Percentiles rank a stretch among this genome's conserved stretches.
Evolutionary conservation across 2,888 invertebrate species (phyloP).

Genomic region (Beris chalybata): DNA sequence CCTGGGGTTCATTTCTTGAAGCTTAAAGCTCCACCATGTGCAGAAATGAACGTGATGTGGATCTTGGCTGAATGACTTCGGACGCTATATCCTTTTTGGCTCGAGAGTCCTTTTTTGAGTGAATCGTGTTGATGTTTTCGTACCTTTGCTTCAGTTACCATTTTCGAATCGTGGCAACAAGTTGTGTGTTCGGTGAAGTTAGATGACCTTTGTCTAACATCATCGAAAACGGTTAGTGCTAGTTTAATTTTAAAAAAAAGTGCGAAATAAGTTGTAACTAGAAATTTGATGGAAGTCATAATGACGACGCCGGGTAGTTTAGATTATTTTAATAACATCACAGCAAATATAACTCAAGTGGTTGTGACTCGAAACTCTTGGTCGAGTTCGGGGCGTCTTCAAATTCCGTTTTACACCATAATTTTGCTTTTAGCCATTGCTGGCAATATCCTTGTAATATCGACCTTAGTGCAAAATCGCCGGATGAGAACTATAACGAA

Average conservation of each 20-base stretch:
- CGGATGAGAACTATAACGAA: conserved; percentile 80
- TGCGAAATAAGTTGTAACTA: background rate
- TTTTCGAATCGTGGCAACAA: conserved; percentile 8
- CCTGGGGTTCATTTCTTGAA: too few species aligned
- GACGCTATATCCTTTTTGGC: background rate
- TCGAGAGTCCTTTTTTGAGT: background rate
- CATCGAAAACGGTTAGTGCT: conserved; percentile 5
- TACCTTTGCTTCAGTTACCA: conserved; percentile 7
- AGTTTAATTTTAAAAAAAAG: conserved; percentile 1
- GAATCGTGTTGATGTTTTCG: too few species aligned
- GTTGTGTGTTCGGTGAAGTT: conserved; percentile 5
- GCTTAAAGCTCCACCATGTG: background rate
- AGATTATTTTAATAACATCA: conserved; percentile 3
- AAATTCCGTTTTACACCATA: conserved; percentile 66
- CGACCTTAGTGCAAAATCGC: conserved; percentile 73
- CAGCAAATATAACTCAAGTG: conserved; percentile 8
- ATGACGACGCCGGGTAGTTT: conserved; percentile 14
- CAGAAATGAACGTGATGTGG: background rate
- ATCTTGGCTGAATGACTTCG: background rate
- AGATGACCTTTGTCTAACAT: background rate
- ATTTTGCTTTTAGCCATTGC: conserved; percentile 78
- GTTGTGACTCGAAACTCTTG: background rate
- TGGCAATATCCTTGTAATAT: conserved; percentile 79
- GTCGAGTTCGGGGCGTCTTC: conserved; percentile 37
- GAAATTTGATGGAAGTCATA: background rate